Conservation (phyloP, 2,113 vertebrate species). For the Phaethornis superciliosus region DNA sequence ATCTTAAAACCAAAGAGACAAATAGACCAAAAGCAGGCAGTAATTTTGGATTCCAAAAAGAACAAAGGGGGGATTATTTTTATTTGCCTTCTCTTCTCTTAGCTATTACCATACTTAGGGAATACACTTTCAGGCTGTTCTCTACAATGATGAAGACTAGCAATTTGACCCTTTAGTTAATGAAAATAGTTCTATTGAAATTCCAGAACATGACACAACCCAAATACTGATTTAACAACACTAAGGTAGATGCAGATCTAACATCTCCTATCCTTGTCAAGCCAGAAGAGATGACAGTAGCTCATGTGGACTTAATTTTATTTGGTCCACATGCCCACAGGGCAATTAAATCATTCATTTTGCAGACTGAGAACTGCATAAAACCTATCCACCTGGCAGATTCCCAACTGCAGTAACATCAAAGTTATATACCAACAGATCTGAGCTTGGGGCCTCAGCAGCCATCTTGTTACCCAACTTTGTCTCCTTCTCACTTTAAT, state of each 20-base stretch:
- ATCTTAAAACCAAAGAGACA: not conserved
- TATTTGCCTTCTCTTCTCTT: not conserved
- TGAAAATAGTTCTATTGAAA: slow-evolving; percentile 10
- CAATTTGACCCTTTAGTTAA: not conserved
- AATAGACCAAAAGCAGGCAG: not conserved
- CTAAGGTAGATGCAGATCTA: slow-evolving; percentile 2
- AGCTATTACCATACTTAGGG: not conserved
- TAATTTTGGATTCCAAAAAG: not conserved
- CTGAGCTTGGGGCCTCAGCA: not conserved
- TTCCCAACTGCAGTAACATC: not conserved
- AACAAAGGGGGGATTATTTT: not conserved
- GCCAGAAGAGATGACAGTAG: slow-evolving; percentile 19
- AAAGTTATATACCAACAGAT: not conserved
- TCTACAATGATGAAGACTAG: not conserved
- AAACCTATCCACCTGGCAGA: not conserved
- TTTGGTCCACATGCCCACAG: not conserved
- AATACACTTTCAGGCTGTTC: not conserved
- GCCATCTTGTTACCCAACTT: not conserved
- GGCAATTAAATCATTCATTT: slow-evolving; percentile 14
- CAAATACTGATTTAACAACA: slow-evolving; percentile 16
- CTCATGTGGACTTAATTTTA: not conserved
- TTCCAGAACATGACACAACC: slow-evolving; percentile 22
- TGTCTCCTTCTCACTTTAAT: not conserved
- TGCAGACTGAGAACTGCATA: not conserved
- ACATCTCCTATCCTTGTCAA: slow-evolving; percentile 9